These are phyloP conservation scores for Calonectris borealis DNA, from an alignment of 2,113 vertebrate species.

Conservation along the genomic window DNA sequence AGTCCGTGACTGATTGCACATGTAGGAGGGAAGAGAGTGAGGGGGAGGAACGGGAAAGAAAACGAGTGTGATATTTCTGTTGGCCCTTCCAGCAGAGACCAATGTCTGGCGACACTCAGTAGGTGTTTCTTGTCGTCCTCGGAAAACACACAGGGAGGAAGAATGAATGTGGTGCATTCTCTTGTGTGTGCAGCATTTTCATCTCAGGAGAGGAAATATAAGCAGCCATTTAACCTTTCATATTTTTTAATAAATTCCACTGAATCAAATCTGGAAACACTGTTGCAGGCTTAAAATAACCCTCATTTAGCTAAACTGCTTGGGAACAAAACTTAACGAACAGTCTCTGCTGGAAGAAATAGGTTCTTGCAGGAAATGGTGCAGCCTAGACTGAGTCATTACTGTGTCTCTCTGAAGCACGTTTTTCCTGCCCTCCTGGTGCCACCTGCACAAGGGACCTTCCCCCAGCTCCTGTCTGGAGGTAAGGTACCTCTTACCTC, in stretches of 20 bases:
- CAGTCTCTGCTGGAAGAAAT: neutral
- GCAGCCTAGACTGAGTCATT: neutral
- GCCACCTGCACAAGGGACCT: neutral
- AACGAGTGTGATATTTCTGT: neutral
- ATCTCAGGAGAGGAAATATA: neutral
- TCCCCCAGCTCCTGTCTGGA: neutral
- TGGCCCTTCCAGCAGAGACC: neutral
- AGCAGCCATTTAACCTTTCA: neutral
- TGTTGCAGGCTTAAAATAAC: slow-evolving; percentile 23
- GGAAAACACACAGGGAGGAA: neutral
- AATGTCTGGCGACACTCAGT: neutral
- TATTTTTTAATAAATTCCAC: slow-evolving; percentile 31
- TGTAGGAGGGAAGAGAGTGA: neutral
- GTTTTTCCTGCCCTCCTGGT: neutral
- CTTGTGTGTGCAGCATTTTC: neutral
- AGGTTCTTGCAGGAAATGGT: neutral
- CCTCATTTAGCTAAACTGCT: slow-evolving; percentile 28
- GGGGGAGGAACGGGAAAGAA: neutral
- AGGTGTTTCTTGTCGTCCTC: neutral
- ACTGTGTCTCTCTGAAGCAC: neutral
- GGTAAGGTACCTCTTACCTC: neutral
- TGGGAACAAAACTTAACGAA: neutral
- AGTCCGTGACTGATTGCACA: neutral
- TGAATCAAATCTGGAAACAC: slow-evolving; percentile 25
- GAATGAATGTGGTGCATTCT: neutral